Evolutionary conservation across 2,888 invertebrate genomes (phyloP), one percentile per base, ranked within the genome.

Genomic region (Glyphotaelius pellucidus): DNA sequence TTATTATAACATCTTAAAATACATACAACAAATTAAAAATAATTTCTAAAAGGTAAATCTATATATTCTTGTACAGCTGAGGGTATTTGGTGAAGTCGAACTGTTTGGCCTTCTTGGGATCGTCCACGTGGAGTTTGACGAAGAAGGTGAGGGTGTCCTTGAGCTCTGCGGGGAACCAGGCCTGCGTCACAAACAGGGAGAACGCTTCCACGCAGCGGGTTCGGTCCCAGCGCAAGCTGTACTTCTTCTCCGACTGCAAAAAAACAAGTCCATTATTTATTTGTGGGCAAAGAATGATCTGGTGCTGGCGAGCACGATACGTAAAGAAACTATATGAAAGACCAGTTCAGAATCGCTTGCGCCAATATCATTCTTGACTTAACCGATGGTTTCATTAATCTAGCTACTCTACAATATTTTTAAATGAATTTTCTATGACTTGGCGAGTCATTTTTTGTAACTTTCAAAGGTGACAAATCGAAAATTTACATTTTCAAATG

Each of bases 191-290:
- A 15, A 87, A 87, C 12, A 35, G n/a, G 47, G 95, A 94, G 4
- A 98, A 94, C 0, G 96, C 96, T 14, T 95, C 94, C 93, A 97
- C 96, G 93, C 97, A 97, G 2, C 97, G 96, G 0, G 97, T 96
- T 7, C 97, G 94, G 91, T 97, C 96, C 97, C 97, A 97, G 0
- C 97, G 95, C 12, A 97, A 95, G 94, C 96, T 96, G 93, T 96
- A 95, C 94, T 97, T 98, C 94, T 97, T 97, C 95, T 98, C 98
- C 15, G 97, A 96, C 97, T 97, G 95, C 42, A 95, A 95, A 90
- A 90, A 91, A n/a, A 52, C 3, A 12, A 42, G 3, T 25, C 1
- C 19, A 81, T 32, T 32, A 81, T 12, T 47, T 47, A 15, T 47
- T 47, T 67, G 9, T 38, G 38, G 38, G 3, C 3, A 5, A 35